phyloP scores from a whole-genome alignment of 2,113 vertebrate genomes.

The Centrocercus urophasianus region DNA sequence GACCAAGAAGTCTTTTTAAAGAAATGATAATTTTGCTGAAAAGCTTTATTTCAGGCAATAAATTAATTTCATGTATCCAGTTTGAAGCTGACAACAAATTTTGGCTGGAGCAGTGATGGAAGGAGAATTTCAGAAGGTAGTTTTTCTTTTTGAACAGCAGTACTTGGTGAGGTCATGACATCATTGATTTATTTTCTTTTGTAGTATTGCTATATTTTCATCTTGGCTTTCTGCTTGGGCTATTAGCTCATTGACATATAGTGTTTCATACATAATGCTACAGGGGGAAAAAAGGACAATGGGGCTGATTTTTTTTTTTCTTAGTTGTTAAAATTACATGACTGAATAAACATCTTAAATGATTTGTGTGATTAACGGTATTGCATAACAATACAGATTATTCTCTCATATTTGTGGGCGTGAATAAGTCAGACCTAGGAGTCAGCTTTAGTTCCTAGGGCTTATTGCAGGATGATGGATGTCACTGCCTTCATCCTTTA shows the following conservation, averaged over 20 bases:
- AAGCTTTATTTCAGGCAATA: neutral
- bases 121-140: neutral
- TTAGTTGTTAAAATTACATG: neutral
- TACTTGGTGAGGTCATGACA: neutral
- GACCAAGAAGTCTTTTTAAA: neutral
- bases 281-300: neutral
- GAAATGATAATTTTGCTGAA: neutral
- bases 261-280: slow-evolving; percentile 27
- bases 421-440: neutral
- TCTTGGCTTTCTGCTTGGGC: slow-evolving; percentile 5
- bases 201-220: neutral
- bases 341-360: neutral
- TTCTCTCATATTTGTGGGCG: neutral
- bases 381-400: neutral
- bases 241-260: slow-evolving; percentile 17
- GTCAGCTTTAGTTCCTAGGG: neutral
- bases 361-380: neutral
- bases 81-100: neutral
- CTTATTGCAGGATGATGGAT: neutral
- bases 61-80: neutral
- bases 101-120: neutral
- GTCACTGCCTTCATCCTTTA: neutral
- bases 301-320: neutral
- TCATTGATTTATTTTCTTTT: slow-evolving; percentile 38
- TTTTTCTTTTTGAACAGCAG: neutral